These are phyloP conservation scores for Heliconius himera DNA, from an alignment of 1,140 invertebrate genomes.

Conservation along the genomic window DNA sequence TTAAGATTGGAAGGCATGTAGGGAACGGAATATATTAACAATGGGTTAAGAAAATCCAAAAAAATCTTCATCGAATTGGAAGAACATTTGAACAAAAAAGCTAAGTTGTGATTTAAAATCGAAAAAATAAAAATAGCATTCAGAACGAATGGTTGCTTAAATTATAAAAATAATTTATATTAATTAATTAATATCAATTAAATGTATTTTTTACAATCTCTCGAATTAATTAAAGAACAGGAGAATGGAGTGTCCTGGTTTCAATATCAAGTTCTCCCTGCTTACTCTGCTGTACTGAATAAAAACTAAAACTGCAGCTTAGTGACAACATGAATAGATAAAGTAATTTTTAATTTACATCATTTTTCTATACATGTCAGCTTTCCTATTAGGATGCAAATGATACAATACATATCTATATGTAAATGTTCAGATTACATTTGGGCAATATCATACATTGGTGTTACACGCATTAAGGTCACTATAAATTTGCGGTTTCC, in stretches of 20 bases:
- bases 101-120: no score
- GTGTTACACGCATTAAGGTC: slow-evolving; percentile 23
- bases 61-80: no score
- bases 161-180: no score
- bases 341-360: slow-evolving; percentile 1
- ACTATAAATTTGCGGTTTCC: slow-evolving; percentile 17
- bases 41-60: no score
- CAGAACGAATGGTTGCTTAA: no score
- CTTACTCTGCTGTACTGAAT: neutral
- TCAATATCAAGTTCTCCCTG: no score
- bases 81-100: no score
- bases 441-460: slow-evolving; percentile 26
- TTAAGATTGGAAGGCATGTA: no score
- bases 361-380: slow-evolving; percentile 26
- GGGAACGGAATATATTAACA: no score
- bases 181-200: no score
- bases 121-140: no score
- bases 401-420: slow-evolving; percentile 32
- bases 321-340: neutral
- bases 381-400: slow-evolving; percentile 34
- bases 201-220: no score
- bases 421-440: slow-evolving; percentile 33
- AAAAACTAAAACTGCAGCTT: neutral
- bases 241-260: neutral
- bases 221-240: neutral